phyloP scores from a whole-genome alignment of 2,797 vertebrate species.

The Artibeus jamaicensis region DNA sequence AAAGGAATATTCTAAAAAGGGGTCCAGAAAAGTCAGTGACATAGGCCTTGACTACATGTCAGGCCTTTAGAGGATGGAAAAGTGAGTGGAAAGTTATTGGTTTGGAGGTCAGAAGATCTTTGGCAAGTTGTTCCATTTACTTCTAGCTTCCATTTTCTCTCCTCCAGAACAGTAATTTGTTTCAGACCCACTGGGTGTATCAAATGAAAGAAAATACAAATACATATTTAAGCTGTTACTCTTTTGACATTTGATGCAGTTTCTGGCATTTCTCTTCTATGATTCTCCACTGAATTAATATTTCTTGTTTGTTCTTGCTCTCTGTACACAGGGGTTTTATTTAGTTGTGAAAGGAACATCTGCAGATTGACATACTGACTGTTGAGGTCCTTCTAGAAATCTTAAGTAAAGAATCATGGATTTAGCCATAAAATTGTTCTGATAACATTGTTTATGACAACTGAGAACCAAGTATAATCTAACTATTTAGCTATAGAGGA shows the following conservation, averaged over 20 bases:
- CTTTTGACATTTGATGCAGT: neutral
- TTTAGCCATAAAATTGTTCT: neutral
- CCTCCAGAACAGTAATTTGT: neutral
- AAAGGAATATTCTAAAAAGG: neutral
- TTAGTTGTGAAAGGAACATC: neutral
- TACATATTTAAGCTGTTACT: neutral
- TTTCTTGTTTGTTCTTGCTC: neutral
- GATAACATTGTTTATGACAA: neutral
- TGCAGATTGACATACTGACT: neutral
- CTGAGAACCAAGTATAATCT: neutral
- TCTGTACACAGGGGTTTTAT: neutral
- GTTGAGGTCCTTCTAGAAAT: neutral
- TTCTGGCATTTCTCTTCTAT: neutral
- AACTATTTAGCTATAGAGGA: neutral
- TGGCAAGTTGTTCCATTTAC: neutral
- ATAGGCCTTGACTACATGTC: neutral
- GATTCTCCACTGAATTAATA: neutral
- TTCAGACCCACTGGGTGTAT: neutral
- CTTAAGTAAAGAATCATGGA: conserved; percentile 2
- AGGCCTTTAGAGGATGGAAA: neutral
- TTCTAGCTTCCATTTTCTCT: neutral
- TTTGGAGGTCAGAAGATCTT: neutral
- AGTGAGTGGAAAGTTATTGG: neutral
- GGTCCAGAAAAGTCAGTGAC: neutral
- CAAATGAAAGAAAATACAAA: neutral